Base-by-base conservation (phyloP, 2,113 vertebrate species). In the Protomyctophum bolini region DNA sequence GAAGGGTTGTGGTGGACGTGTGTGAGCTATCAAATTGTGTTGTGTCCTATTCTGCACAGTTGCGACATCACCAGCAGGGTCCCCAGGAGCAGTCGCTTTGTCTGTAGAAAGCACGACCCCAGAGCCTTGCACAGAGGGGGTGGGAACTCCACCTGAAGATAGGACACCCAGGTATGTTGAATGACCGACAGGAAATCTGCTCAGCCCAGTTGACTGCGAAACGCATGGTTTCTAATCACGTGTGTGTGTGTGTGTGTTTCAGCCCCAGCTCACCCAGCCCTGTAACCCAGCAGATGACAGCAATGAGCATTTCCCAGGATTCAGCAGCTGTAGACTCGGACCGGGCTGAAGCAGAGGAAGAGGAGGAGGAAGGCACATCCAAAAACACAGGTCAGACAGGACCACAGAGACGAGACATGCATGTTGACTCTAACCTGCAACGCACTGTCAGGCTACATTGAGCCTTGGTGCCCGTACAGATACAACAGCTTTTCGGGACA, bases 221-320 rank as follows among this genome's bases (percentile, higher is more conserved):
- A 41, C 33, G 33, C 33, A 41, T 41, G 33, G 33, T 41, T 41
- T 41, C 33, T 41, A 41, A 41, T 41, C 21, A 3, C 4, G 33
- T 41, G 33, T 41, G 33, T 41, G 33, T 41, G 33, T 41, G 1
- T 41, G 33, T 41, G 33, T 41, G 33, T 75, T 9, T 54, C 68
- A 91, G 85, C 78, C 86, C 84, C 75, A 93, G 93, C 14, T 94
- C 93, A 52, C 93, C 94, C 75, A 94, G 92, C 76, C 95, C 95
- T 48, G 95, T 96, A 85, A 96, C 95, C 74, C 95, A 96, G 85
- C 95, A 96, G 89, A 96, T 96, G 95, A 96, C 95, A 0, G 94
- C 95, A 6, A 96, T 96, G 95, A 96, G 95, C 92, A 96, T 96
- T 86, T 96, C 94, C 74, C 94, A 94, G 84, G 95, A 96, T 41